Evolutionary conservation across 2,797 vertebrate species (phyloP).

Genomic region (Phrynocephalus guinanensis): DNA sequence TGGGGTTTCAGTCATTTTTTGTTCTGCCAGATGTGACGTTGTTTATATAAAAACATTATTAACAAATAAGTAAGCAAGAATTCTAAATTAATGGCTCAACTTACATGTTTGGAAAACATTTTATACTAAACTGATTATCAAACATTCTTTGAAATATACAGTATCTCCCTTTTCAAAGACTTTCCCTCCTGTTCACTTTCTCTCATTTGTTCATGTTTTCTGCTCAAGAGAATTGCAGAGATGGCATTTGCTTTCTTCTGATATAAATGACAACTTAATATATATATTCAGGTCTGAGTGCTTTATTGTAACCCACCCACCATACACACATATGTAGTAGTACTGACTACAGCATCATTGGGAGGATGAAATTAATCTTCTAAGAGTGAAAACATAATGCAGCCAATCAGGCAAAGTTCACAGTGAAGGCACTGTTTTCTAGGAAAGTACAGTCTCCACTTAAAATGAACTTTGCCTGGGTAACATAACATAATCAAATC

Average conservation of each 20-base stretch:
- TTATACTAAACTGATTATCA: not conserved
- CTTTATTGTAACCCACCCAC: not conserved
- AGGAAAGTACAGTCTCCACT: not conserved
- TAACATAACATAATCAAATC: not conserved
- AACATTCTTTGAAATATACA: too few relatives aligned
- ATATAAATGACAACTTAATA: not conserved
- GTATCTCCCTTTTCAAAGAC: too few relatives aligned
- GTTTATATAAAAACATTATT: conserved; percentile 11
- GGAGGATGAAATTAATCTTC: not conserved
- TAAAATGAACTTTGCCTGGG: not conserved
- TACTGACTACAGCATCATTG: not conserved
- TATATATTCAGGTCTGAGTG: not conserved
- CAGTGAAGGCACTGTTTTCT: not conserved
- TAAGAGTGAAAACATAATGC: not conserved
- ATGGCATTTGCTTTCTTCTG: too few relatives aligned
- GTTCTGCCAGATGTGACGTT: conserved; percentile 34
- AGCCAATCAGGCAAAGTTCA: not conserved
- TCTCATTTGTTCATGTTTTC: too few relatives aligned
- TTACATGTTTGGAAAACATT: not conserved
- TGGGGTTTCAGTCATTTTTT: not conserved
- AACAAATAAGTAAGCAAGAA: not conserved
- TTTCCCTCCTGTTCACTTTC: too few relatives aligned
- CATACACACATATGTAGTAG: too few relatives aligned
- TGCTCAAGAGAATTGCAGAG: not conserved
- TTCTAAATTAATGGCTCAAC: not conserved